phyloP scores from a whole-genome alignment of 2,888 invertebrate species.

The Pasiphila rectangulata region DNA sequence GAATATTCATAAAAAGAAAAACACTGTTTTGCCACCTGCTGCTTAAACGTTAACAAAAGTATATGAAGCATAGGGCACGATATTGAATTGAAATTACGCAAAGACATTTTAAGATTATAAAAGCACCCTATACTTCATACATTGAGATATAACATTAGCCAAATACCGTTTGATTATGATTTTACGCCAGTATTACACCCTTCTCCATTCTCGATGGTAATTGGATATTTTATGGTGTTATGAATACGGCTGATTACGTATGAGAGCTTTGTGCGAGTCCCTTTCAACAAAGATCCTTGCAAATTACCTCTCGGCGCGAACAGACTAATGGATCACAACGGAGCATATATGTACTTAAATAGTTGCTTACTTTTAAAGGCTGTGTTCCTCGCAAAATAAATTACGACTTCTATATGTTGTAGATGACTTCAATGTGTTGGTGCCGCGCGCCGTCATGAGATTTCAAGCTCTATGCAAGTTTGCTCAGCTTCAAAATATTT shows the following conservation, averaged over 20 bases:
- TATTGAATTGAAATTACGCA: background rate
- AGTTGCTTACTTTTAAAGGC: constrained; percentile 68
- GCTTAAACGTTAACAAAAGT: no score
- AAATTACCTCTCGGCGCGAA: constrained; percentile 67
- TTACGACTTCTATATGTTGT: constrained; percentile 33
- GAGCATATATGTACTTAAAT: constrained; percentile 67
- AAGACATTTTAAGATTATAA: constrained; percentile 25
- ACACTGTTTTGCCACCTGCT: no score
- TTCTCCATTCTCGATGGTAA: constrained; percentile 49
- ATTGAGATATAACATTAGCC: constrained; percentile 39
- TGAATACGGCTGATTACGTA: constrained; percentile 60
- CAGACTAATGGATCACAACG: constrained; percentile 74
- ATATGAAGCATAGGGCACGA: no score
- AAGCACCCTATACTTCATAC: constrained; percentile 24
- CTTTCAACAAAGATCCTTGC: constrained; percentile 67
- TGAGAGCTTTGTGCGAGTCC: constrained; percentile 57
- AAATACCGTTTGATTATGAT: constrained; percentile 55
- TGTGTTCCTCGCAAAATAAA: constrained; percentile 73
- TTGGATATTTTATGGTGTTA: constrained; percentile 63
- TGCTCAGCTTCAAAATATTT: constrained; percentile 45
- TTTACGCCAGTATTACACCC: constrained; percentile 52
- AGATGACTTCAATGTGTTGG: no score
- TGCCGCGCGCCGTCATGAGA: no score
- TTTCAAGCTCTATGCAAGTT: constrained; percentile 52
- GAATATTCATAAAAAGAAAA: no score